Conservation (phyloP, 2,888 invertebrate genomes). For the Brachyptera putata region DNA sequence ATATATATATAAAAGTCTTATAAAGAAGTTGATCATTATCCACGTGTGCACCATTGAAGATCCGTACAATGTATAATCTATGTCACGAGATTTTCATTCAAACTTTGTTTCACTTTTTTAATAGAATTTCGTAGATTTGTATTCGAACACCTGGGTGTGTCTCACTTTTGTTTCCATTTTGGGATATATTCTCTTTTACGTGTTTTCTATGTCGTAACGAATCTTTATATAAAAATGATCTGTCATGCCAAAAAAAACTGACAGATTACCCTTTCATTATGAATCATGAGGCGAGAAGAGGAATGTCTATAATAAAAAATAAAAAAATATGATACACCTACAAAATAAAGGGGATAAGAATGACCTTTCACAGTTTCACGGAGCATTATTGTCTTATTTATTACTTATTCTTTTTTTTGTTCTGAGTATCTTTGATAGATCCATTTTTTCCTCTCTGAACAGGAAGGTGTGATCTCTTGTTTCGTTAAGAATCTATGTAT, state of each 20-base stretch:
- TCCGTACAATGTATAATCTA: too few species aligned
- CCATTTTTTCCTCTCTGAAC: background rate
- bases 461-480: background rate
- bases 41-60: too few species aligned
- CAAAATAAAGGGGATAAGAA: constrained; percentile 1
- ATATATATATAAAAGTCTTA: too few species aligned
- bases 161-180: constrained; percentile 10
- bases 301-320: constrained; percentile 7
- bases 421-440: background rate
- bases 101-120: too few species aligned
- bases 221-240: constrained; percentile 17
- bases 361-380: constrained; percentile 1
- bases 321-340: constrained; percentile 3
- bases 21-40: too few species aligned
- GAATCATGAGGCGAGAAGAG: constrained; percentile 8
- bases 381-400: constrained; percentile 3
- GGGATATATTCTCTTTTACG: constrained; percentile 16
- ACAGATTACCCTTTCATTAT: constrained; percentile 19
- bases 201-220: constrained; percentile 16
- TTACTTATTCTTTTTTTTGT: background rate
- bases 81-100: too few species aligned
- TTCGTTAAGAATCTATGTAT: background rate
- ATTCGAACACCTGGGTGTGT: constrained; percentile 6
- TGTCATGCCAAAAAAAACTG: constrained; percentile 20
- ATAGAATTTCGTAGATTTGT: too few species aligned